Percentiles rank a stretch among this genome's conserved stretches.
Evolutionary conservation across 2,888 invertebrate genomes (phyloP).

Genomic region (Globia sparganii): DNA sequence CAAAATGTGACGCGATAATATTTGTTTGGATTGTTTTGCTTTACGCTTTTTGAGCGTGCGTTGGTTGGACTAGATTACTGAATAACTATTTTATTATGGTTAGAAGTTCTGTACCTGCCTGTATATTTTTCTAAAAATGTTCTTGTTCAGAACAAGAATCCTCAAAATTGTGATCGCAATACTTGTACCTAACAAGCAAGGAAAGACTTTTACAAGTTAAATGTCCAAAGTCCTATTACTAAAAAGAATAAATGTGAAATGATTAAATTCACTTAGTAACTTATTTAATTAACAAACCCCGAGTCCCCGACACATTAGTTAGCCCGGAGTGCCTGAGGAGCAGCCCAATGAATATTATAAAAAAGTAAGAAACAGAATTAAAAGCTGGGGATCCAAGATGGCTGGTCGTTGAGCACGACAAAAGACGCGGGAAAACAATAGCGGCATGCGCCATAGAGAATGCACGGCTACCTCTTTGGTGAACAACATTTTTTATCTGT

Average conservation of each 20-base stretch:
- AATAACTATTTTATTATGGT: not conserved
- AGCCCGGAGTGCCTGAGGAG: not conserved
- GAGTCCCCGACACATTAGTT: constrained; percentile 2
- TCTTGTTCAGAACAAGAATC: not conserved
- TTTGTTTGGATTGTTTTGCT: constrained; percentile 47
- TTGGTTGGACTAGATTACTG: constrained; percentile 12
- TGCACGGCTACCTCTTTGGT: constrained; percentile 70
- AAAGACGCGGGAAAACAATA: constrained; percentile 82
- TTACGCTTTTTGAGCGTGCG: constrained; percentile 28
- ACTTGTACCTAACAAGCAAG: not conserved
- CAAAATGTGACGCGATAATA: constrained; percentile 58
- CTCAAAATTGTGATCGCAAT: not conserved
- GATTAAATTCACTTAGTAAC: not conserved
- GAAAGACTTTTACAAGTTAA: not conserved
- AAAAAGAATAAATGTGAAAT: not conserved
- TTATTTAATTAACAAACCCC: not conserved
- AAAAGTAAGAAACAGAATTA: constrained; percentile 53
- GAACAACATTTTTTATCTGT: constrained; percentile 56
- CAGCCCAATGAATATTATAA: constrained; percentile 9
- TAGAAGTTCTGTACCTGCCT: not conserved
- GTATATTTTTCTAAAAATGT: not conserved
- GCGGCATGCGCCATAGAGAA: constrained; percentile 72
- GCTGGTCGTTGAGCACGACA: constrained; percentile 75
- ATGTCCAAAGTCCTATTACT: not conserved
- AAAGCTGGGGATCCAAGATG: constrained; percentile 68